These are phyloP conservation scores for Carassius gibelio DNA, from an alignment of 2,113 vertebrate genomes.

Conservation along the genomic window DNA sequence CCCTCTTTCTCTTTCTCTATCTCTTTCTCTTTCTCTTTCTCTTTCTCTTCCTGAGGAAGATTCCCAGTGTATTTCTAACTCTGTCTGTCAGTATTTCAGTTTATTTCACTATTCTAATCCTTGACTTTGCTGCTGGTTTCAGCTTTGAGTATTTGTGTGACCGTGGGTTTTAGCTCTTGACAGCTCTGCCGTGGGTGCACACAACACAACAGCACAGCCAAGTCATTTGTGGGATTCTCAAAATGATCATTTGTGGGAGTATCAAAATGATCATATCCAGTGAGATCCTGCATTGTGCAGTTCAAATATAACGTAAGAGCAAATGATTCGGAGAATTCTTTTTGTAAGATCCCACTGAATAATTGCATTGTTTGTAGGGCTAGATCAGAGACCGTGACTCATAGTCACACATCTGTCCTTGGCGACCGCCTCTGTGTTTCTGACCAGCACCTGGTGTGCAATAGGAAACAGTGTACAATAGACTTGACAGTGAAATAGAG, in stretches of 20 bases:
- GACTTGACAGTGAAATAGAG: neutral
- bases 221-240: neutral
- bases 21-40: neutral
- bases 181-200: constrained; percentile 27
- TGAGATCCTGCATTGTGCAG: neutral
- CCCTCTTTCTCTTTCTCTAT: neutral
- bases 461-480: constrained; percentile 33
- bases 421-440: constrained; percentile 34
- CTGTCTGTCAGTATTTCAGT: neutral
- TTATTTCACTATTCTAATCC: neutral
- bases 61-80: neutral
- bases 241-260: no score
- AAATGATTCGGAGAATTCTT: neutral
- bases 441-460: constrained; percentile 51
- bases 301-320: neutral
- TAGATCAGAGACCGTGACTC: constrained; percentile 46
- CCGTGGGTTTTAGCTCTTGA: neutral
- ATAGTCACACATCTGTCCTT: constrained; percentile 41
- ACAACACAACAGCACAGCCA: neutral
- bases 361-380: constrained; percentile 40
- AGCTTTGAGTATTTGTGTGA: neutral
- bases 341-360: constrained; percentile 23
- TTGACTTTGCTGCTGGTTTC: constrained; percentile 42
- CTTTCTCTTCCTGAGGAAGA: neutral
- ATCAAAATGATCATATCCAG: neutral